phyloP scores from a whole-genome alignment of 2,113 vertebrate genomes.

The Martes martes region DNA sequence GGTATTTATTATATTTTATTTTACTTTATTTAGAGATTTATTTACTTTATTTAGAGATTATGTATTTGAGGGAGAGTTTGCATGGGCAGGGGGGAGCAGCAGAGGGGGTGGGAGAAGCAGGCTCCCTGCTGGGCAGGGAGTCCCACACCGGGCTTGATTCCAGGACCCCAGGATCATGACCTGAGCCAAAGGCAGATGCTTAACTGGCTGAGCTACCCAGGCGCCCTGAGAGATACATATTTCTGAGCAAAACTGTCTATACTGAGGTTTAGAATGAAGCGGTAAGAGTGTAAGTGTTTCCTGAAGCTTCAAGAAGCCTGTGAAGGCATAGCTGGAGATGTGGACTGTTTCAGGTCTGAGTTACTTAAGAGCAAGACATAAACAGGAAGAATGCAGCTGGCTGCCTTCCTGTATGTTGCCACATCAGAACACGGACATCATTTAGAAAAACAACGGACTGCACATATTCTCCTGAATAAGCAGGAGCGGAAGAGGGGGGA shows the following conservation, averaged over 20 bases:
- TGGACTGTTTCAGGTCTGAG: background rate
- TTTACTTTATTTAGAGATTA: background rate
- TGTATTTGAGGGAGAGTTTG: background rate
- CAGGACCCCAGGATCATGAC: background rate
- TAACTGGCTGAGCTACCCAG: background rate
- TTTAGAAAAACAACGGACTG: constrained; percentile 55
- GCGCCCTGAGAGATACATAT: background rate
- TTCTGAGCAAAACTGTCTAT: background rate
- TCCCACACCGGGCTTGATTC: background rate
- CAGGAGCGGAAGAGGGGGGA: constrained; percentile 41
- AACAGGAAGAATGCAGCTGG: constrained; percentile 36
- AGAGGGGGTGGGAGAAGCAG: background rate
- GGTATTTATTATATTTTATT: no score
- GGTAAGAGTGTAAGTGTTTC: background rate
- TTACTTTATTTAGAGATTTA: background rate
- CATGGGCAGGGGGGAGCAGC: background rate
- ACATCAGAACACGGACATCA: constrained; percentile 19
- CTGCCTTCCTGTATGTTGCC: background rate
- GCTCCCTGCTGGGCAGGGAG: background rate
- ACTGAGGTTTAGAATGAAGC: background rate
- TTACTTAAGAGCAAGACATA: constrained; percentile 1
- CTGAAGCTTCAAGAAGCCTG: background rate
- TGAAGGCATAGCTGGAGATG: background rate
- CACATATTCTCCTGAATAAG: constrained; percentile 49
- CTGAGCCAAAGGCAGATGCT: background rate